Conservation (phyloP, 2,113 vertebrate species). For the Ibidorhyncha struthersii region DNA sequence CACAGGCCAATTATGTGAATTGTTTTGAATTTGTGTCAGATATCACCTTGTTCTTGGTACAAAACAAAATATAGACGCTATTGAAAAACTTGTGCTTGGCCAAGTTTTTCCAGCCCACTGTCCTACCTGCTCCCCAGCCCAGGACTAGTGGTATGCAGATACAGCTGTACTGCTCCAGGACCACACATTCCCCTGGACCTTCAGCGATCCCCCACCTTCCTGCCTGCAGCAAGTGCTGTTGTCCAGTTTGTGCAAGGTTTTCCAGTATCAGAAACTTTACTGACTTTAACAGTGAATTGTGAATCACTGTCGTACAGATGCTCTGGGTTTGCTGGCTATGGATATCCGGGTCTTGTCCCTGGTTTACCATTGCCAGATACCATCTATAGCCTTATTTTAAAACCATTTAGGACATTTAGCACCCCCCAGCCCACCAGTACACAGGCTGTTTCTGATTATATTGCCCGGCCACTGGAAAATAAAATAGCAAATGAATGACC, state of each 20-base stretch:
- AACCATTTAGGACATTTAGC: not conserved
- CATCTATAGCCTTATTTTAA: not conserved
- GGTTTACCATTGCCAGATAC: not conserved
- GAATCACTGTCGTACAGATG: not conserved
- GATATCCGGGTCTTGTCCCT: not conserved
- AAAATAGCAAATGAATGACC: not conserved
- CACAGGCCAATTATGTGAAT: not conserved
- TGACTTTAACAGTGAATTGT: not conserved
- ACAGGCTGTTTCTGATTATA: not conserved
- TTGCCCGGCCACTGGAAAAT: not conserved
- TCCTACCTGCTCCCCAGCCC: not conserved
- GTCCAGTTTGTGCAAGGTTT: not conserved
- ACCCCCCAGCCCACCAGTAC: not conserved
- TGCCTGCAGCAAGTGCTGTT: not conserved
- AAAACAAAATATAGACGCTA: not conserved
- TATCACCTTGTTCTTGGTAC: not conserved
- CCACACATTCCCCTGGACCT: accelerated
- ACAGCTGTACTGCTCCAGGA: not conserved
- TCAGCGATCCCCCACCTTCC: not conserved
- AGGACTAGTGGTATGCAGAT: not conserved
- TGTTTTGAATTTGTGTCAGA: not conserved
- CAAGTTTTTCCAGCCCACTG: not conserved
- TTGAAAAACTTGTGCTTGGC: not conserved
- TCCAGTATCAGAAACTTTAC: not conserved
- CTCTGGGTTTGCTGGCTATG: not conserved